A percentile compares a stretch with the other conserved stretches of the same genome.
Conservation (phyloP, 53 echinoderm and acorn worm genomes). For the Paelopatides confundens region DNA sequence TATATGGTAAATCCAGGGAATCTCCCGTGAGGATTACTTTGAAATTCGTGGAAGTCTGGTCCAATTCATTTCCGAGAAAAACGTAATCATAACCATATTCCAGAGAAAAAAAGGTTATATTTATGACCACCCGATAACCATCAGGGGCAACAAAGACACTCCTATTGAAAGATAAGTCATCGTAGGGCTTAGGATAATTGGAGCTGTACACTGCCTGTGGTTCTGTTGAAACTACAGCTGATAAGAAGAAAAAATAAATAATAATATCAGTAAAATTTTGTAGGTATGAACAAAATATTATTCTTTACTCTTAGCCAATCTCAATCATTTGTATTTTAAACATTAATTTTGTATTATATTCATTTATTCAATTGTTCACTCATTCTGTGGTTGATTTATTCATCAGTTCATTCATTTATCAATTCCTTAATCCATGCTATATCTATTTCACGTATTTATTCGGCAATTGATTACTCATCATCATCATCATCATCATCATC, state of each 20-base stretch:
- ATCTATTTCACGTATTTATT: too few relatives aligned
- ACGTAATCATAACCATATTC: not conserved
- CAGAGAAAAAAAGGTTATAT: not conserved
- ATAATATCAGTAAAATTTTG: too few relatives aligned
- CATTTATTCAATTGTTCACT: too few relatives aligned
- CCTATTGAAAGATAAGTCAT: not conserved
- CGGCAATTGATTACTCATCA: too few relatives aligned
- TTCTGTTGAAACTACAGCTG: not conserved
- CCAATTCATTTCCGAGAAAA: not conserved
- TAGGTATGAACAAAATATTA: too few relatives aligned
- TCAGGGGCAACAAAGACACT: slow-evolving; percentile 2
- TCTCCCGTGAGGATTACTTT: not conserved
- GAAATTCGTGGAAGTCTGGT: not conserved
- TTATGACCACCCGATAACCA: not conserved
- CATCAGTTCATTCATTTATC: too few relatives aligned
- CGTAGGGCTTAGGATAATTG: not conserved
- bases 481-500: too few relatives aligned
- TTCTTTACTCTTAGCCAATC: too few relatives aligned
- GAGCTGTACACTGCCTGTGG: not conserved
- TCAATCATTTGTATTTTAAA: too few relatives aligned
- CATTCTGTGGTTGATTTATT: too few relatives aligned
- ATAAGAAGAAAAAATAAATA: not conserved
- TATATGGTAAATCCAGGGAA: not conserved
- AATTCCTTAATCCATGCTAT: too few relatives aligned
- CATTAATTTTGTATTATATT: too few relatives aligned